Conservation (phyloP, 2,113 vertebrate genomes). For the Galbula dea region DNA sequence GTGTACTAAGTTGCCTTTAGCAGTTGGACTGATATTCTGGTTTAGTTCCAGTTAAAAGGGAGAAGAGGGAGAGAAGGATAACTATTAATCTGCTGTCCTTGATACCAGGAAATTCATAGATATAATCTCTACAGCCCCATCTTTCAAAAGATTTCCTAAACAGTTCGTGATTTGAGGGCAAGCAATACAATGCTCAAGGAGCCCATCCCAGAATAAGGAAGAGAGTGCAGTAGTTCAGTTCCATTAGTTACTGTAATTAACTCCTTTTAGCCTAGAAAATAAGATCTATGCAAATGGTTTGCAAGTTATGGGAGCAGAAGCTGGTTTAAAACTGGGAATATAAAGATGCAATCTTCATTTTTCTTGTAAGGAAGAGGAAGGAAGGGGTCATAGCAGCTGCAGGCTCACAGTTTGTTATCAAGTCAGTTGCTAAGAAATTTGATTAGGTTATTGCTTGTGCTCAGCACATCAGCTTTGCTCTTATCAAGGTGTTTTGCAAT, state of each 20-base stretch:
- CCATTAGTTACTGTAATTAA: constrained; percentile 14
- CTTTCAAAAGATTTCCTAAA: background rate
- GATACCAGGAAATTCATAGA: background rate
- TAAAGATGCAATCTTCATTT: constrained; percentile 21
- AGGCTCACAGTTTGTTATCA: background rate
- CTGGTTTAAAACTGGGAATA: constrained; percentile 42
- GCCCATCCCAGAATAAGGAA: background rate
- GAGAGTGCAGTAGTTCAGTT: background rate
- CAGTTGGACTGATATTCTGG: background rate
- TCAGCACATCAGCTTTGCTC: background rate
- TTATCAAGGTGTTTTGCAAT: background rate
- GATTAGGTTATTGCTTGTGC: background rate
- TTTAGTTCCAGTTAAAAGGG: background rate
- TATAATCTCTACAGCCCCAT: background rate
- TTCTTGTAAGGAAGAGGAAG: constrained; percentile 7
- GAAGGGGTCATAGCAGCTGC: background rate
- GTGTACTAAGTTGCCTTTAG: background rate
- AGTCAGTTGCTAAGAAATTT: constrained; percentile 50
- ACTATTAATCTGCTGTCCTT: background rate
- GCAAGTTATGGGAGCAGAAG: background rate
- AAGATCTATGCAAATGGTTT: background rate
- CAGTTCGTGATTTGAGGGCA: background rate
- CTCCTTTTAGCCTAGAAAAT: constrained; percentile 15
- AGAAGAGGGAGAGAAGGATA: background rate
- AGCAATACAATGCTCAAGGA: background rate